Conservation (phyloP, 2,113 vertebrate species). For the Myrmecobius fasciatus region DNA sequence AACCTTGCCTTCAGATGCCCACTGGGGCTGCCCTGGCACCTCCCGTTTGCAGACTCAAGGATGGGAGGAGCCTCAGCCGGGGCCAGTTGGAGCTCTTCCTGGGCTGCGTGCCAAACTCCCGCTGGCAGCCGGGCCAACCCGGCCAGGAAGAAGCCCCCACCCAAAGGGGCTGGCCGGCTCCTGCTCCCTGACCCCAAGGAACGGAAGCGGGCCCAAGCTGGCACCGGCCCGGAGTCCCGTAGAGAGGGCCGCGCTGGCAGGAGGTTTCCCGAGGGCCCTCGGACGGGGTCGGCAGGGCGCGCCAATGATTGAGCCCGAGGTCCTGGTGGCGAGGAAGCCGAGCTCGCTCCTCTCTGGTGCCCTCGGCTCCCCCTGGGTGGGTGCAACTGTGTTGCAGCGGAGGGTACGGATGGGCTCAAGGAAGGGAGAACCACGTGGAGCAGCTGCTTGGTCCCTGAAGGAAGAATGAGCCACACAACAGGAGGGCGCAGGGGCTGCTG, state of each 20-base stretch:
- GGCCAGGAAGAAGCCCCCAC: slow-evolving; percentile 30
- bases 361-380: neutral
- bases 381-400: neutral
- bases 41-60: slow-evolving; percentile 25
- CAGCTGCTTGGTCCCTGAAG: neutral
- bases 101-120: neutral
- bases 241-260: neutral
- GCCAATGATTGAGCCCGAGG: neutral
- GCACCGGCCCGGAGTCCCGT: neutral
- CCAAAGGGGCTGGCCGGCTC: neutral
- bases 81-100: neutral
- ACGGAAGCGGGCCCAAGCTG: neutral
- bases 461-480: slow-evolving; percentile 38
- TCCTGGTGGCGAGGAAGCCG: neutral
- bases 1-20: slow-evolving; percentile 34
- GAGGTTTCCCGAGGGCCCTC: neutral
- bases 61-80: neutral
- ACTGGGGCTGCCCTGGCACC: neutral
- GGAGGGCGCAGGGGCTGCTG: no score
- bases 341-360: neutral
- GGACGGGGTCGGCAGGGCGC: neutral
- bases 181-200: neutral
- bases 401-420: slow-evolving; percentile 11
- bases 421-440: neutral
- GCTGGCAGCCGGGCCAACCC: neutral